Evolutionary conservation across 2,888 invertebrate species (phyloP).

Genomic region (Scaptomyza polygonia): DNA sequence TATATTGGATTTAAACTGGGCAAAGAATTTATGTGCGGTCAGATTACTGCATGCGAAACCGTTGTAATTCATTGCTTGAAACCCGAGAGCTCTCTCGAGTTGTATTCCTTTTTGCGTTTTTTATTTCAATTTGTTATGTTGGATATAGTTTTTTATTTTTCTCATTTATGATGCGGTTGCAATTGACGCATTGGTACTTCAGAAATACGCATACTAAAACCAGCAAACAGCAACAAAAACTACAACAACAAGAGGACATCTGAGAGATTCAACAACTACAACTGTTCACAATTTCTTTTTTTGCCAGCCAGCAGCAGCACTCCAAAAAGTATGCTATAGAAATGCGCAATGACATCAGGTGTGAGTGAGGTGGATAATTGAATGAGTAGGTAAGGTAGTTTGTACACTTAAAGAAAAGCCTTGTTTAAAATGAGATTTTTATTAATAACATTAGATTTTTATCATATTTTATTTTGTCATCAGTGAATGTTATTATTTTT

Average conservation of each 20-base stretch:
- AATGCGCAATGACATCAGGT: conserved; percentile 65
- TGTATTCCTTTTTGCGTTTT: neutral
- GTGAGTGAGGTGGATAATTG: neutral
- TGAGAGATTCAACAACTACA: conserved; percentile 1
- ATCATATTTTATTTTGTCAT: neutral
- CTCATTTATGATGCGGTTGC: conserved; percentile 12
- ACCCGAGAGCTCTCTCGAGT: conserved; percentile 17
- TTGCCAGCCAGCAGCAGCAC: conserved; percentile 40
- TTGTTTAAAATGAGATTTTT: neutral
- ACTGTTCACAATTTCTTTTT: conserved; percentile 48
- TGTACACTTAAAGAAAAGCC: neutral
- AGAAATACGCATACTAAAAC: conserved; percentile 20
- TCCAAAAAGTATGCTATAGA: conserved; percentile 66
- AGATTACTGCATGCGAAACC: conserved; percentile 71
- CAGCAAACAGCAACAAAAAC: conserved; percentile 15
- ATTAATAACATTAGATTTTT: neutral
- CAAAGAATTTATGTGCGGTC: conserved; percentile 78
- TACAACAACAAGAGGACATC: conserved; percentile 10
- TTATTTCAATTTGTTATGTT: conserved; percentile 1
- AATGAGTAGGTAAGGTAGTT: neutral
- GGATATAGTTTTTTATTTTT: conserved; percentile 4
- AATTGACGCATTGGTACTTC: conserved; percentile 32
- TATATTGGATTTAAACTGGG: conserved; percentile 47
- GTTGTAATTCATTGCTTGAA: conserved; percentile 68
- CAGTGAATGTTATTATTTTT: neutral